Conservation (phyloP, 92 coral and sea anemone species). For the Hydrozoanthus gracilis region DNA sequence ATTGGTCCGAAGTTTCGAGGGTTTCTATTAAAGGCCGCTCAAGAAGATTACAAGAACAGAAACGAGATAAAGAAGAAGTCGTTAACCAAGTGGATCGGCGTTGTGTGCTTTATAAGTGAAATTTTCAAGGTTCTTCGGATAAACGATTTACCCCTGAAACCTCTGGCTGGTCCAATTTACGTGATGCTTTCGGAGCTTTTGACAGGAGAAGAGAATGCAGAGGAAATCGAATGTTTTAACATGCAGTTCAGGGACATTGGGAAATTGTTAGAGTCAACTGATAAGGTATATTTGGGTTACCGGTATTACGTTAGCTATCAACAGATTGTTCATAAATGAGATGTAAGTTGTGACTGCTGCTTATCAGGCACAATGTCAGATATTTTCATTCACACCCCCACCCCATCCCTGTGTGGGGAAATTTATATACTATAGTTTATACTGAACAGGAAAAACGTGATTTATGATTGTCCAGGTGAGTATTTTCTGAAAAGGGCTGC, state of each 20-base stretch:
- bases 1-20: constrained; percentile 74
- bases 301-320: no score
- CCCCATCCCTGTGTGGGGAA: no score
- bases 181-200: constrained; percentile 75
- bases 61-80: constrained; percentile 62
- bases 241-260: constrained; percentile 72
- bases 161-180: constrained; percentile 75
- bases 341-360: no score
- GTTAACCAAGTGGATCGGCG: constrained; percentile 72
- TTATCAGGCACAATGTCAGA: no score
- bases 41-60: constrained; percentile 85
- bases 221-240: constrained; percentile 80
- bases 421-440: no score
- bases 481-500: no score
- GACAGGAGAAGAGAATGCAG: constrained; percentile 24
- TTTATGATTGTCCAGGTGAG: no score
- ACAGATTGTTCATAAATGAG: no score
- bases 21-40: constrained; percentile 71
- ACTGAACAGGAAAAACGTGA: no score
- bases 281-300: constrained; percentile 65
- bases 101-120: constrained; percentile 77
- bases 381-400: no score
- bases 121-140: constrained; percentile 75
- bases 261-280: constrained; percentile 60
- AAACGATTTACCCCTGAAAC: constrained; percentile 74